Base-by-base conservation (phyloP, 2,888 invertebrate genomes). In the Agapostemon virescens region DNA sequence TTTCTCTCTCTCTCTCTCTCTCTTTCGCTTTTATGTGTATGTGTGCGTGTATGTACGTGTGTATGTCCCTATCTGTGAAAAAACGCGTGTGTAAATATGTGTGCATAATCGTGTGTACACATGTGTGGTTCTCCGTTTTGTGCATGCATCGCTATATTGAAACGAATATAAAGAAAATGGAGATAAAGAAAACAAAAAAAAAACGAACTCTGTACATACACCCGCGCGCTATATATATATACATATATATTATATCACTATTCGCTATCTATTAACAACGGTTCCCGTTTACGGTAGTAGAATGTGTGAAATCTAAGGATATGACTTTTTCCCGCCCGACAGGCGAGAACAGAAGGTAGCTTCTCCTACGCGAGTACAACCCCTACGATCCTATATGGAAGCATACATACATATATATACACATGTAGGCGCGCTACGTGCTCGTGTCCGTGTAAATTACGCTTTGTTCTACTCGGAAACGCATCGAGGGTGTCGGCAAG, bases 371-470 rank as follows among this genome's bases (percentile, higher is more conserved):
- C 79, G 69, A 84, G 20, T 75, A 68, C 69, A 83, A 79, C 69
- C 74, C 72, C 85, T 85, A 89, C 79, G 77, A 69, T 79, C 84
- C 82, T 82, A n/a, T 83, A 81, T 88, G 90, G 89, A 90, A 89
- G 89, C 89, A 87, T 90, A 86, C 81, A 82, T 84, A 84, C 40
- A 71, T 64, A 66, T 52, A 64, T 49, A 75, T 69, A 72, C 84
- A 82, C 82, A 84, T 79, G 74, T 84, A 85, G 73, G 76, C 69
- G 74, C 70, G 77, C 58, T 74, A 81, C 52, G 76, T 68, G 76
- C 71, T 73, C 42, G 61, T 82, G 45, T 77, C 70, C 33, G 63
- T 36, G 36, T 63, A 5, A 6, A 36, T 63, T 63, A 0, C 4
- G n/a, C 20, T 13, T 2, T 55, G 55, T 23, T 17, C 30, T 26